Conservation (phyloP, 2,797 vertebrate species). For the Setipinna tenuifilis region DNA sequence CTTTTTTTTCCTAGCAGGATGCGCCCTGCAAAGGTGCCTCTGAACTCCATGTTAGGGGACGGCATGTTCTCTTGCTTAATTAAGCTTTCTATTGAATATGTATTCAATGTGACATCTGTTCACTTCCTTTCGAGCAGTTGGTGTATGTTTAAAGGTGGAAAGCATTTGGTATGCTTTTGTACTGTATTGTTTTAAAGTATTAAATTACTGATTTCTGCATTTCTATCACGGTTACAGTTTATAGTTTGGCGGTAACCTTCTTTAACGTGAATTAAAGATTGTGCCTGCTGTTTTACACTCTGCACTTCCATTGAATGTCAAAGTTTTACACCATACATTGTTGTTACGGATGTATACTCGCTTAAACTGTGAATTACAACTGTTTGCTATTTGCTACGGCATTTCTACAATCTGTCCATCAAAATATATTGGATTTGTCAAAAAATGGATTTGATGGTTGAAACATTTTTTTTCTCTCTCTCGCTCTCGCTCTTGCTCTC, state of each 20-base stretch:
- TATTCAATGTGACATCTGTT: neutral
- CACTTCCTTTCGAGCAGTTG: neutral
- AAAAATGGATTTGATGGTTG: constrained; percentile 4
- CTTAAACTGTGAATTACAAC: neutral
- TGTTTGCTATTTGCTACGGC: neutral
- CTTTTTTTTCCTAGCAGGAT: neutral
- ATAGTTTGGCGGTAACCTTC: neutral
- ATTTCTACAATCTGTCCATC: neutral
- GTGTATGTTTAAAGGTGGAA: neutral
- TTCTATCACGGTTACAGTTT: neutral
- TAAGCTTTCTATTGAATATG: constrained; percentile 1
- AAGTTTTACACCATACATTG: neutral
- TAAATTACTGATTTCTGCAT: neutral
- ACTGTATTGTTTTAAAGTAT: neutral
- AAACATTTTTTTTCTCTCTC: neutral
- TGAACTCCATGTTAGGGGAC: neutral
- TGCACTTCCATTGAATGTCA: no score
- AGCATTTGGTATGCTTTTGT: neutral
- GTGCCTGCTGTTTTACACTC: neutral
- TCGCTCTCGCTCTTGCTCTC: constrained; percentile 13
- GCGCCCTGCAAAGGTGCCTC: neutral
- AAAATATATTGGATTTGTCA: constrained; percentile 8
- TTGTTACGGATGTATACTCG: neutral
- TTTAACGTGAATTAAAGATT: no score
- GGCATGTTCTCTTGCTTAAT: neutral